Percentiles rank a stretch among this genome's conserved stretches.
phyloP scores from a whole-genome alignment of 1,140 invertebrate genomes.

The Cyclargus thomasi region DNA sequence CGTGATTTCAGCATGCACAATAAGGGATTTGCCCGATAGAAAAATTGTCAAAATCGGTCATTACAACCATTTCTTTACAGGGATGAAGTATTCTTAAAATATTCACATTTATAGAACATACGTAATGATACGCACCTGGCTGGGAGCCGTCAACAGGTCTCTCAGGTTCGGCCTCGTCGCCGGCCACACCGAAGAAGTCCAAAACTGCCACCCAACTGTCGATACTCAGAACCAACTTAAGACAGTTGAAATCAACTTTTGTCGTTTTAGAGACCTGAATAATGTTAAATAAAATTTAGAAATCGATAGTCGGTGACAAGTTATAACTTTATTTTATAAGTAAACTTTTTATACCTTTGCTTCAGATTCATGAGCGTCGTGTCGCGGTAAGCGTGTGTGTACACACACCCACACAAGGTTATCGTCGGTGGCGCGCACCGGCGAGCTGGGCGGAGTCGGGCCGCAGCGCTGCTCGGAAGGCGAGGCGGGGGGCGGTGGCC shows the following conservation, averaged over 20 bases:
- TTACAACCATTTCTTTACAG: too few species aligned
- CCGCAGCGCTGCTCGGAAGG: conserved; percentile 43
- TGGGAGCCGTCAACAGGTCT: conserved; percentile 24
- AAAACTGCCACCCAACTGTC: conserved; percentile 95
- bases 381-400: conserved; percentile 61
- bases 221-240: conserved; percentile 92
- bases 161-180: conserved; percentile 51
- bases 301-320: too few species aligned
- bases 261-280: conserved; percentile 60
- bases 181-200: conserved; percentile 91
- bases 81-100: too few species aligned
- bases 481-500: conserved; percentile 33
- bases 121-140: background rate
- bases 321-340: too few species aligned
- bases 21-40: too few species aligned
- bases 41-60: too few species aligned
- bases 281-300: too few species aligned
- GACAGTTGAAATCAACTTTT: conserved; percentile 91
- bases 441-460: conserved; percentile 51
- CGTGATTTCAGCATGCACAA: too few species aligned
- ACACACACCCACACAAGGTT: conserved; percentile 77
- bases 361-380: conserved; percentile 17
- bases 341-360: background rate
- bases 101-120: too few species aligned
- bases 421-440: conserved; percentile 54